Base-by-base conservation (phyloP, 2,113 vertebrate genomes). In the Anser brachyrhynchus region DNA sequence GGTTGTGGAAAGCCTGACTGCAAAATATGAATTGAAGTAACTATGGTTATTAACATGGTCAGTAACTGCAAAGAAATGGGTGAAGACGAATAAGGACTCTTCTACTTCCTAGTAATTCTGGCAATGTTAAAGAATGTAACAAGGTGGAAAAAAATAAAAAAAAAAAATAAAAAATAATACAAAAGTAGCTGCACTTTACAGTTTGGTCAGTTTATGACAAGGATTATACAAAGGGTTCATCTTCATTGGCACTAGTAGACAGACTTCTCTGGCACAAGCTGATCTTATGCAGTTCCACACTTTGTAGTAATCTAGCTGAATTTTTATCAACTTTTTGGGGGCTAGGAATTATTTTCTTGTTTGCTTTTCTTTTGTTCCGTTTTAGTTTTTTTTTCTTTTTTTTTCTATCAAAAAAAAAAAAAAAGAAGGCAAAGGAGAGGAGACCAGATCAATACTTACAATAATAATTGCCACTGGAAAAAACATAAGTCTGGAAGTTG, bases 131-230 rank as follows among this genome's bases (percentile, higher is more conserved):
- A 62, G 19, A 61, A 25, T 33, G 19, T 61, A 41, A 26, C 31
- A 46, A 19, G 6, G 7, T 9, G 4, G 3, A 6, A 19, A 3
- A 5, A 25, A 3, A 5, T 25, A 19, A 31, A 29, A 11, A 10
- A 49, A 21, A 22, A 10, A 21, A 46, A 46, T 10, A 20, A 9
- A 49, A 46, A 46, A 21, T 6, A 2, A 5, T 8, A 3, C 4
- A 12, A 43, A 49, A 31, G 43, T 26, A 7, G 8, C 18, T 79
- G 21, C 21, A 14, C 25, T 78, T 78, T 11, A 22, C 16, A 87
- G 17, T 8, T 72, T 57, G 13, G 18, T 64, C 39, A 81, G n/a
- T 43, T 78, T 59, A 55, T 46, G 28, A 35, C n/a, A 44, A 77
- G 66, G 61, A 2, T 74, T 83, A 37, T 46, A 41, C 28, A 9